Percentiles rank a stretch among this genome's conserved stretches.
Conservation (phyloP, 2,888 invertebrate genomes). For the Platycheirus albimanus region DNA sequence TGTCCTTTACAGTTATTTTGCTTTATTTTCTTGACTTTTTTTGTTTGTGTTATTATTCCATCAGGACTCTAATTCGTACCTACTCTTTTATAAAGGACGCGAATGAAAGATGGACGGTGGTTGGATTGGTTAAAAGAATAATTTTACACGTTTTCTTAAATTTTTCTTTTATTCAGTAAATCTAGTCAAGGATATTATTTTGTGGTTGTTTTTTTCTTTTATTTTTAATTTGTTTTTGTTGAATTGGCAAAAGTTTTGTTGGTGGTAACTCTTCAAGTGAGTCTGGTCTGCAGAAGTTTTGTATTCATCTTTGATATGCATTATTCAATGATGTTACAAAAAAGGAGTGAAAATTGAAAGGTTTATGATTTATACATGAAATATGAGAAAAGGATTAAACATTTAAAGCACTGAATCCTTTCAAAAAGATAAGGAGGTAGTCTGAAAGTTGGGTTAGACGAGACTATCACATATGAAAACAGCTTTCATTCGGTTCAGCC, state of each 20-base stretch:
- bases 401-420: no score
- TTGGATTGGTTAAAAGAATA: slow-evolving; percentile 39
- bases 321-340: no score
- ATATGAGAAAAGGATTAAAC: no score
- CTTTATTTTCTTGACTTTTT: slow-evolving; percentile 3
- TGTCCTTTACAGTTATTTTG: slow-evolving; percentile 8
- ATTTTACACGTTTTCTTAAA: slow-evolving; percentile 51
- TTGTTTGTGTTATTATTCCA: slow-evolving; percentile 24
- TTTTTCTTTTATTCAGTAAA: slow-evolving; percentile 29
- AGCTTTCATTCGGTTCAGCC: no score
- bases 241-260: slow-evolving; percentile 8
- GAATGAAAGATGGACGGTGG: background rate
- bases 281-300: slow-evolving; percentile 6
- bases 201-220: background rate
- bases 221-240: background rate
- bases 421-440: no score
- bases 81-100: background rate
- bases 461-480: no score
- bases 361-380: no score
- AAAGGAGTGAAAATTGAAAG: no score
- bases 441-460: no score
- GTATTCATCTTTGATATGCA: background rate
- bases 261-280: slow-evolving; percentile 7
- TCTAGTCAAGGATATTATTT: background rate
- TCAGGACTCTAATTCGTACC: background rate